A percentile compares a stretch with the other conserved stretches of the same genome.
Evolutionary conservation across 2,888 invertebrate species (phyloP).

Genomic region (Drosophila neonasuta): DNA sequence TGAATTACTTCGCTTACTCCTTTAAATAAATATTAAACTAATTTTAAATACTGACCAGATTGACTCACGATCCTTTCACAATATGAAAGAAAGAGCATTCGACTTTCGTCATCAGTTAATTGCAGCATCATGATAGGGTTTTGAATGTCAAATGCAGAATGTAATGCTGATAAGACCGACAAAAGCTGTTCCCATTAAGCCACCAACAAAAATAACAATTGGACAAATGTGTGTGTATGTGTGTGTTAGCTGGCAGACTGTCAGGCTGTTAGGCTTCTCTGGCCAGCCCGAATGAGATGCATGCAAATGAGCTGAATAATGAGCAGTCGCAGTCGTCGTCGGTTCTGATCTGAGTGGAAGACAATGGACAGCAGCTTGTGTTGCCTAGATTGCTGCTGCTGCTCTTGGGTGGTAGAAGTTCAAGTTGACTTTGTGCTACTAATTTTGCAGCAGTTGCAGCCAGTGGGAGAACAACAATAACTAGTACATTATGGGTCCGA

Average conservation of each 20-base stretch:
- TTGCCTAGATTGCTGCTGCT: neutral
- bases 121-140: neutral
- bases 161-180: slow-evolving; percentile 29
- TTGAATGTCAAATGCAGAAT: slow-evolving; percentile 40
- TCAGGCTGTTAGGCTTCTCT: neutral
- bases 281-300: slow-evolving; percentile 49
- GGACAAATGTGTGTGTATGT: slow-evolving; percentile 47
- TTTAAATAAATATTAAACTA: too few species aligned
- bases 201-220: slow-evolving; percentile 38
- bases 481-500: slow-evolving; percentile 40
- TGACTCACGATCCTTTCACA: neutral
- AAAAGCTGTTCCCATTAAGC: slow-evolving; percentile 37
- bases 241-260: slow-evolving; percentile 29
- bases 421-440: slow-evolving; percentile 59
- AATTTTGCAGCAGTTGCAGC: slow-evolving; percentile 62
- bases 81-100: slow-evolving; percentile 12
- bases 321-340: slow-evolving; percentile 48
- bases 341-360: slow-evolving; percentile 17
- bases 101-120: neutral
- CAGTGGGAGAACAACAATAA: slow-evolving; percentile 27
- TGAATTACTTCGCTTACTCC: too few species aligned
- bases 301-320: slow-evolving; percentile 78
- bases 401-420: neutral
- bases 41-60: too few species aligned
- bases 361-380: slow-evolving; percentile 16